Conservation (phyloP, 2,888 invertebrate genomes). For the Anarsia innoxiella region DNA sequence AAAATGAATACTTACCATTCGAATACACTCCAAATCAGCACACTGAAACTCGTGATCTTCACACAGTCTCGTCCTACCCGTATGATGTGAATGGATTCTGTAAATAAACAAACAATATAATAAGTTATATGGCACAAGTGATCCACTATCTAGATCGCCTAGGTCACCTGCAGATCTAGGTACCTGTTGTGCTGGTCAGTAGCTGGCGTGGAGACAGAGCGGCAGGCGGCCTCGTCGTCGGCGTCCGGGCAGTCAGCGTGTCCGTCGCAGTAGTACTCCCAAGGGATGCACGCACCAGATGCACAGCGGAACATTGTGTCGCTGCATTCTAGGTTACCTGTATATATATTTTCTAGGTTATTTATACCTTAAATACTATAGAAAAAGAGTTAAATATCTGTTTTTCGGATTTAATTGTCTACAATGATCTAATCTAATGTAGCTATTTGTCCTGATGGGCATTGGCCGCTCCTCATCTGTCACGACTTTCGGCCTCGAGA, state of each 20-base stretch:
- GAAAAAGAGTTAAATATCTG: too few relatives aligned
- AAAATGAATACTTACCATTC: constrained; percentile 50
- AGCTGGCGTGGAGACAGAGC: constrained; percentile 16
- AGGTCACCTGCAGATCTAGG: background rate
- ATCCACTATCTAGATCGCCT: too few relatives aligned
- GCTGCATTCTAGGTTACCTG: constrained; percentile 68
- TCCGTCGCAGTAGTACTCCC: constrained; percentile 83
- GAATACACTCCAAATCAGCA: constrained; percentile 78
- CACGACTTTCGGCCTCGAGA: too few relatives aligned
- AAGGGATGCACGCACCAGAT: constrained; percentile 81
- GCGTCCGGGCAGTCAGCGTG: constrained; percentile 83
- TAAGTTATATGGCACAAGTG: too few relatives aligned
- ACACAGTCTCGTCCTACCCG: constrained; percentile 46
- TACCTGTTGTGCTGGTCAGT: constrained; percentile 2
- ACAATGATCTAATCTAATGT: too few relatives aligned
- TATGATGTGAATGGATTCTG: background rate
- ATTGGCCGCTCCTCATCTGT: too few relatives aligned
- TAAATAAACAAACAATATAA: too few relatives aligned
- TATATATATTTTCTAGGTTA: too few relatives aligned
- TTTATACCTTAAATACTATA: too few relatives aligned
- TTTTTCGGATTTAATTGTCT: too few relatives aligned
- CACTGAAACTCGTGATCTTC: constrained; percentile 79
- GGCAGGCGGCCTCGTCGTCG: constrained; percentile 81
- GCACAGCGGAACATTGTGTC: constrained; percentile 82
- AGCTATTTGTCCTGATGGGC: too few relatives aligned